phyloP scores from a whole-genome alignment of 2,888 invertebrate species.

The Folsomia manolachei region DNA sequence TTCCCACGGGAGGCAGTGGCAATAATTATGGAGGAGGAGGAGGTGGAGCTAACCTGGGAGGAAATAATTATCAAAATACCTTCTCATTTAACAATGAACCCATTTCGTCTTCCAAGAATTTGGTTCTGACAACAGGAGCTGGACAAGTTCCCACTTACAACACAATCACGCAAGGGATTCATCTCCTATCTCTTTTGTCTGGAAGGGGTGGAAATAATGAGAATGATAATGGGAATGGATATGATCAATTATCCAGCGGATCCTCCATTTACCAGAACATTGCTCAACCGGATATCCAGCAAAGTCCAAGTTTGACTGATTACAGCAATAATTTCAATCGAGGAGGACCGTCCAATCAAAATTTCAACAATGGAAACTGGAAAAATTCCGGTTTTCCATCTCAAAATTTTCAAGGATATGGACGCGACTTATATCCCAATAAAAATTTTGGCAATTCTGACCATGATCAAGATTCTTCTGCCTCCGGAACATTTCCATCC shows the following conservation, averaged over 20 bases:
- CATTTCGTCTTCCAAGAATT: constrained; percentile 16
- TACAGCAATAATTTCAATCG: too few species aligned
- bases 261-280: not conserved
- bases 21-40: constrained; percentile 1
- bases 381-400: not conserved
- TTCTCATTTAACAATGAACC: constrained; percentile 13
- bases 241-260: constrained; percentile 23
- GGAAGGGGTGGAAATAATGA: constrained; percentile 16
- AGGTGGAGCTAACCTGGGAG: not conserved
- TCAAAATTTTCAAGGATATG: not conserved
- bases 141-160: constrained; percentile 40
- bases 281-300: constrained; percentile 25
- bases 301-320: constrained; percentile 27
- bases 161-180: constrained; percentile 47
- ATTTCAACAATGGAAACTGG: not conserved
- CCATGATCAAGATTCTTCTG: constrained; percentile 31
- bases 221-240: constrained; percentile 3
- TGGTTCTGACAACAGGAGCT: constrained; percentile 18
- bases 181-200: constrained; percentile 43
- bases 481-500: constrained; percentile 16
- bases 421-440: not conserved
- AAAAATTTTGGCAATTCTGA: not conserved
- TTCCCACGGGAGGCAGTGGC: not conserved
- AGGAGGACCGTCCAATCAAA: constrained; percentile 21
- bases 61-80: not conserved